Evolutionary conservation across 2,797 vertebrate genomes (phyloP).

Genomic region (Anas acuta): DNA sequence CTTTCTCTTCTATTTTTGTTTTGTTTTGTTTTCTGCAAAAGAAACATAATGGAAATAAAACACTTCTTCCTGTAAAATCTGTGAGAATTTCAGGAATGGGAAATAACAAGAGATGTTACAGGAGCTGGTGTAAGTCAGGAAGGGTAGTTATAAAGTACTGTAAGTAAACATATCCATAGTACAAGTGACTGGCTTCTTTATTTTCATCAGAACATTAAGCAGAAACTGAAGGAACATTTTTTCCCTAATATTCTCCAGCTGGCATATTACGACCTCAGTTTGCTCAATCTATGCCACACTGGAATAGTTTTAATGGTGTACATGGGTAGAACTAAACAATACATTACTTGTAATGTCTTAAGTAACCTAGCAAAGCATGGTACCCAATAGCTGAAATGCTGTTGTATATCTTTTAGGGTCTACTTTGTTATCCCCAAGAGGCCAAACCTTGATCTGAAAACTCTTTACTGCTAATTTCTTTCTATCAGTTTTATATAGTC

Average conservation of each 20-base stretch:
- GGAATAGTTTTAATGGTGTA: conserved; percentile 76
- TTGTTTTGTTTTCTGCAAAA: not conserved
- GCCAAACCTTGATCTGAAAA: conserved; percentile 58
- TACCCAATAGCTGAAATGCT: conserved; percentile 64
- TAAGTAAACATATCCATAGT: conserved; percentile 69
- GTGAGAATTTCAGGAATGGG: conserved; percentile 30
- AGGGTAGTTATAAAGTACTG: conserved; percentile 8
- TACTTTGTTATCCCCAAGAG: conserved; percentile 75
- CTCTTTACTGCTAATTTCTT: conserved; percentile 74
- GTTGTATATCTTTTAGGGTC: conserved; percentile 51
- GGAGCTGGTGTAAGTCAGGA: not conserved
- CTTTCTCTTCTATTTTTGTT: too few relatives aligned
- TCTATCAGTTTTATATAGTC: conserved; percentile 61
- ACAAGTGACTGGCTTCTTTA: conserved; percentile 61
- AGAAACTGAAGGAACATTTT: conserved; percentile 75
- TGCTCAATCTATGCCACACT: conserved; percentile 72
- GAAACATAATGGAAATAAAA: conserved; percentile 21
- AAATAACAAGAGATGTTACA: not conserved
- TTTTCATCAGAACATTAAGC: conserved; percentile 82
- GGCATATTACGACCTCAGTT: conserved; percentile 73
- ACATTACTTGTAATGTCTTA: conserved; percentile 75
- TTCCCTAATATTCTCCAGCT: conserved; percentile 76
- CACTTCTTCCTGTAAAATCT: conserved; percentile 46
- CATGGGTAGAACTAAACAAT: conserved; percentile 70
- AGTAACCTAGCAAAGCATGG: conserved; percentile 73